A percentile compares a stretch with the other conserved stretches of the same genome.
Evolutionary conservation across 1,140 invertebrate genomes (phyloP).

Genomic region (Leptinotarsa texana): DNA sequence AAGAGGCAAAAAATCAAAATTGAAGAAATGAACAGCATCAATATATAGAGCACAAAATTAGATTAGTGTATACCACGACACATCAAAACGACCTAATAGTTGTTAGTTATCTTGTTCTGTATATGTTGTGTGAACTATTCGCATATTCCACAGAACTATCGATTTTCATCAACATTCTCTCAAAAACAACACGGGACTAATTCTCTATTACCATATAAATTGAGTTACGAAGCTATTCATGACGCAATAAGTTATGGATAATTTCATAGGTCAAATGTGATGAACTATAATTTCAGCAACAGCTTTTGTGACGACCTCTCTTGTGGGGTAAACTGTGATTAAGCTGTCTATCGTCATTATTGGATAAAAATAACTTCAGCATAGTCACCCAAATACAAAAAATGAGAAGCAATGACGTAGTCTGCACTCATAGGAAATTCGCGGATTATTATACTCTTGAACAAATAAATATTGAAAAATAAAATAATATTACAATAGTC

Average conservation of each 20-base stretch:
- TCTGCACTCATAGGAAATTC: not conserved
- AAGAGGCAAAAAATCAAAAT: too few species aligned
- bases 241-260: not conserved
- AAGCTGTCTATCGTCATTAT: too few species aligned
- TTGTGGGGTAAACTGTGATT: too few species aligned
- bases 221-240: not conserved
- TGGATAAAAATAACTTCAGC: not conserved
- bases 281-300: not conserved
- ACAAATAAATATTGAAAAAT: too few species aligned
- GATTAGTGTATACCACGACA: too few species aligned
- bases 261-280: not conserved
- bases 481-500: too few species aligned
- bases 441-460: not conserved
- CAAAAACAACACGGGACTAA: not conserved
- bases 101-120: not conserved
- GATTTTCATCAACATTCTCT: not conserved
- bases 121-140: not conserved
- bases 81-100: not conserved
- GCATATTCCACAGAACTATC: not conserved
- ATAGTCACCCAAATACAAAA: not conserved
- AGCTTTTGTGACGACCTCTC: too few species aligned
- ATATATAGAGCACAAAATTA: too few species aligned
- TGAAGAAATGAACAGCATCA: too few species aligned
- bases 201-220: not conserved
- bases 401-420: not conserved